Evolutionary conservation across 2,888 invertebrate genomes (phyloP).

Genomic region (Dolichopus griseipennis): DNA sequence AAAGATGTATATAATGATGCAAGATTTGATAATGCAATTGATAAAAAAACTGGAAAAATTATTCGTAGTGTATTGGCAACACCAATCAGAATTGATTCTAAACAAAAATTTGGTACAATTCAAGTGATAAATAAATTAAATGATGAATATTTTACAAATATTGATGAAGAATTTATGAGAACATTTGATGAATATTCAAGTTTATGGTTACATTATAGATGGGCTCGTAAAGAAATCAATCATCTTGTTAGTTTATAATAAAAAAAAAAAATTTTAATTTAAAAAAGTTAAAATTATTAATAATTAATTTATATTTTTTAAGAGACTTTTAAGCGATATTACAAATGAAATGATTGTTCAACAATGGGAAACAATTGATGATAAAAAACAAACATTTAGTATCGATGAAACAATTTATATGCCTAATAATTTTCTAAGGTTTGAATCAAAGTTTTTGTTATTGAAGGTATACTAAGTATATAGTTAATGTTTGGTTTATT

Average conservation of each 20-base stretch:
- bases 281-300: no score
- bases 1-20: conserved; percentile 51
- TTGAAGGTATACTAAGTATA: no score
- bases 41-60: conserved; percentile 49
- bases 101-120: conserved; percentile 49
- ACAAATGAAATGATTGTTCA: background rate
- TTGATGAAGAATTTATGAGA: conserved; percentile 49
- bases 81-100: conserved; percentile 46
- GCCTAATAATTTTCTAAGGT: conserved; percentile 11
- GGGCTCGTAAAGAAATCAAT: conserved; percentile 28
- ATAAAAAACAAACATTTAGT: background rate
- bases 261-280: no score
- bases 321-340: background rate
- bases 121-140: conserved; percentile 50
- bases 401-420: conserved; percentile 12
- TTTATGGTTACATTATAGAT: conserved; percentile 50
- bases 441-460: no score
- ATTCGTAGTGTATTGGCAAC: conserved; percentile 49
- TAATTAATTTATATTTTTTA: background rate
- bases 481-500: no score
- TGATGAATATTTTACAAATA: conserved; percentile 44
- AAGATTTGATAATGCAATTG: conserved; percentile 48
- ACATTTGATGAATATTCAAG: conserved; percentile 52
- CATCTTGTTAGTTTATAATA: background rate
- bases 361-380: background rate